These are phyloP conservation scores for Malacoraja senta DNA, from an alignment of 2,797 vertebrate genomes.

Conservation along the genomic window DNA sequence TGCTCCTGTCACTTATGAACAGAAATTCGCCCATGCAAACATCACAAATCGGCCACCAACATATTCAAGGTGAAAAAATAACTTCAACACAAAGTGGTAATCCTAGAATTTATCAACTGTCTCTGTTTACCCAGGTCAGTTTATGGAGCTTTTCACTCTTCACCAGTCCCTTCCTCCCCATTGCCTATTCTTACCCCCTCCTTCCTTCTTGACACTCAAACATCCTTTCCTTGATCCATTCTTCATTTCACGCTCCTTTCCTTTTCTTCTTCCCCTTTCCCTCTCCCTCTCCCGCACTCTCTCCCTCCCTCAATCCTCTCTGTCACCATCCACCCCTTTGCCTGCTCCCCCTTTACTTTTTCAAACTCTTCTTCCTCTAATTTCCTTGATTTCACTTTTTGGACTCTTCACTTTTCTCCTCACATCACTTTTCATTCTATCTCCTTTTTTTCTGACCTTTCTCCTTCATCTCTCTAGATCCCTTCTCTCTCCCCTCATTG, in stretches of 20 bases:
- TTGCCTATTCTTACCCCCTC: neutral
- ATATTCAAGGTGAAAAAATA: no score
- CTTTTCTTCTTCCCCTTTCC: neutral
- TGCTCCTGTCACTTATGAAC: no score
- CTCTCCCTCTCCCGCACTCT: neutral
- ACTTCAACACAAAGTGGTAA: no score
- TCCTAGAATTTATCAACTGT: neutral
- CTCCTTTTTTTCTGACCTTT: neutral
- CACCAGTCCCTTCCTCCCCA: neutral
- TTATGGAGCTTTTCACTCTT: neutral
- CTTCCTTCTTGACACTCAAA: neutral
- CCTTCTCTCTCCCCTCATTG: neutral
- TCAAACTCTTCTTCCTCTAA: neutral
- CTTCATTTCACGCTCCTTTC: neutral
- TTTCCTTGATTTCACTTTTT: no score
- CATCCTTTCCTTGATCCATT: neutral
- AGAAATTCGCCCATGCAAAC: no score
- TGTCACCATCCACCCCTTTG: no score
- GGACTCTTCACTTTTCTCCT: neutral
- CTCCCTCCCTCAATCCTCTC: neutral
- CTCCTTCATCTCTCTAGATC: neutral
- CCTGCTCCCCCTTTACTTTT: neutral
- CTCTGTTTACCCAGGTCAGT: neutral
- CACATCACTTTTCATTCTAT: no score
- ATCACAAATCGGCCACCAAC: no score